A percentile compares a stretch with the other conserved stretches of the same genome.
These are phyloP conservation scores for Gracilinanus agilis DNA, from an alignment of 2,113 vertebrate species.

Conservation along the genomic window DNA sequence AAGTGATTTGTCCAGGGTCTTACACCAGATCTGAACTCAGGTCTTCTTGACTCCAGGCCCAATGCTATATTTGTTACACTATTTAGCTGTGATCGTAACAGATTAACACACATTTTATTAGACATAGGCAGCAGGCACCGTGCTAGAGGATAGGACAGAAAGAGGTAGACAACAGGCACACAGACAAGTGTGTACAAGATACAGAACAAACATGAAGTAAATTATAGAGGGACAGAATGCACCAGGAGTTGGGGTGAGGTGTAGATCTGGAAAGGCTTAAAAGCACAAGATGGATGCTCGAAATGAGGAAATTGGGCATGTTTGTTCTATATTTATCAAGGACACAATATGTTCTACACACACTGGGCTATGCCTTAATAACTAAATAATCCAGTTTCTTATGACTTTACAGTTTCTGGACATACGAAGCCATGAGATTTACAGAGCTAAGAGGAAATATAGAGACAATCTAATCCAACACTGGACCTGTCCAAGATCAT, in stretches of 20 bases:
- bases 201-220: background rate
- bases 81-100: background rate
- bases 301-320: background rate
- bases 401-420: background rate
- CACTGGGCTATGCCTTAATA: background rate
- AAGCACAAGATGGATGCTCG: background rate
- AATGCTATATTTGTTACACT: background rate
- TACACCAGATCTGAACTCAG: background rate
- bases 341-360: background rate
- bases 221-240: background rate
- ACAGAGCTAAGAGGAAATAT: too few relatives aligned
- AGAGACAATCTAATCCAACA: background rate
- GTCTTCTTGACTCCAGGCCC: background rate
- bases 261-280: background rate
- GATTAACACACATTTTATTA: background rate
- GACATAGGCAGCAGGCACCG: background rate
- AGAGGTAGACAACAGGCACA: background rate
- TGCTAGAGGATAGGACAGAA: background rate
- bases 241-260: background rate
- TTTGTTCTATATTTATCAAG: background rate
- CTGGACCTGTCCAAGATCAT: background rate
- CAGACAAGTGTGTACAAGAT: background rate
- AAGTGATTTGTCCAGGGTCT: background rate
- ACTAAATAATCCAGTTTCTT: background rate
- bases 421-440: too few relatives aligned